Evolutionary conservation across 2,113 vertebrate genomes (phyloP), one percentile per base, ranked within the genome.

Genomic region (Arenaria interpres): DNA sequence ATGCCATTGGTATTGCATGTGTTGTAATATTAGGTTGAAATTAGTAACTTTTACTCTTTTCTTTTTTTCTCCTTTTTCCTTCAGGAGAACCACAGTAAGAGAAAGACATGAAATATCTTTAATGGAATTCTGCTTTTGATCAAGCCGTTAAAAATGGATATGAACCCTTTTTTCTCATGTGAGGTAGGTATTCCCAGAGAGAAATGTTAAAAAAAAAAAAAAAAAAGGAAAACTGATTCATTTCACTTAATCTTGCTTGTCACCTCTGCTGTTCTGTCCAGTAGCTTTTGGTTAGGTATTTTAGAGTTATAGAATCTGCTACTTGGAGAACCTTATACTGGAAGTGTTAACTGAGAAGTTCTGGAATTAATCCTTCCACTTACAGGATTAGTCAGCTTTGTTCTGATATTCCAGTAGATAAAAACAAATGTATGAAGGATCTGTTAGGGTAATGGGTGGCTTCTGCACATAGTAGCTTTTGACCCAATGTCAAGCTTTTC

Each of bases 91-190:
- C 19, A 35, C 50, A n/a, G n/a, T 59, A 85, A 73, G 41, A 69
- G 45, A 84, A 83, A 76, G 45, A 59, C 46, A 46, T 72, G 80
- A 91, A 90, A 66, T 62, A 48, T 37, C 57, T 92, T 69, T 85
- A 73, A 71, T 50, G 41, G 64, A 95, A 91, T 85, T 95, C 90
- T 76, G 66, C 71, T 71, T 87, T 91, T 88, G 77, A 95, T 83
- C 84, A 94, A 96, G 59, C 57, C 80, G 41, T 76, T 89, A 74
- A 95, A 95, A 88, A 97, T 97, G 97, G 97, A 95, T 83, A 39
- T 95, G 71, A 93, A 94, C n/a, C 12, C 54, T 93, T 25, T 63
- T 95, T 93, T 96, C 95, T 97, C 37, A 27, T 91, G 37, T 94
- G 89, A 96, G 77, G 97, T 97, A 79, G 83, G 96, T 90, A 60